These are phyloP conservation scores for Fulica atra DNA, from an alignment of 2,113 vertebrate genomes.

Conservation along the genomic window DNA sequence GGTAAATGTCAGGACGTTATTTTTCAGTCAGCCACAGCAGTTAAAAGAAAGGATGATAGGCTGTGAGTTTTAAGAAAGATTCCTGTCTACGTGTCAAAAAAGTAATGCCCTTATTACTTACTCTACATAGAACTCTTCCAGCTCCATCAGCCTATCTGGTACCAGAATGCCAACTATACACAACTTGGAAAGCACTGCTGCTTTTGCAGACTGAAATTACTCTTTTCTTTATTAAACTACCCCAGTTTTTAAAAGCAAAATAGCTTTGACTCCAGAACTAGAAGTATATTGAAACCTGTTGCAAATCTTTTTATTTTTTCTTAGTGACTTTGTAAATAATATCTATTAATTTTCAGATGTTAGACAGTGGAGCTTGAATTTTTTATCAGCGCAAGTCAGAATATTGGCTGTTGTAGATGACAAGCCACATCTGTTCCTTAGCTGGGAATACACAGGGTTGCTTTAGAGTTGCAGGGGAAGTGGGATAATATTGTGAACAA, in stretches of 20 bases:
- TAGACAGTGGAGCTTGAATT: not conserved
- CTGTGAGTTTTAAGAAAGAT: not conserved
- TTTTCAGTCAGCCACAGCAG: not conserved
- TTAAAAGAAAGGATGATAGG: not conserved
- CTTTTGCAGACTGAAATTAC: not conserved
- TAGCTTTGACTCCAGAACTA: not conserved
- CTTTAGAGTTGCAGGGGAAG: not conserved
- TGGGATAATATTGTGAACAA: not conserved
- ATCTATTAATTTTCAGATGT: not conserved
- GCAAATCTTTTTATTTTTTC: not conserved
- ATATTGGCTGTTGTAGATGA: not conserved
- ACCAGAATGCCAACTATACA: not conserved
- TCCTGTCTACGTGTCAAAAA: not conserved
- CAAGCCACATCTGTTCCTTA: not conserved
- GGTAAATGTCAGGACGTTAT: not conserved
- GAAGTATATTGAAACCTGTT: not conserved
- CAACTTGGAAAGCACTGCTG: not conserved
- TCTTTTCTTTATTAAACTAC: not conserved
- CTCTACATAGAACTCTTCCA: not conserved
- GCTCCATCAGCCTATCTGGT: not conserved
- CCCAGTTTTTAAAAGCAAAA: not conserved
- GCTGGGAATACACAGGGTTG: not conserved
- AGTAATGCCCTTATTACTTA: not conserved
- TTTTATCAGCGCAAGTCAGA: not conserved
- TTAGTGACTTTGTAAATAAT: not conserved